Conservation (phyloP, 2,113 vertebrate species). For the Mus pahari region DNA sequence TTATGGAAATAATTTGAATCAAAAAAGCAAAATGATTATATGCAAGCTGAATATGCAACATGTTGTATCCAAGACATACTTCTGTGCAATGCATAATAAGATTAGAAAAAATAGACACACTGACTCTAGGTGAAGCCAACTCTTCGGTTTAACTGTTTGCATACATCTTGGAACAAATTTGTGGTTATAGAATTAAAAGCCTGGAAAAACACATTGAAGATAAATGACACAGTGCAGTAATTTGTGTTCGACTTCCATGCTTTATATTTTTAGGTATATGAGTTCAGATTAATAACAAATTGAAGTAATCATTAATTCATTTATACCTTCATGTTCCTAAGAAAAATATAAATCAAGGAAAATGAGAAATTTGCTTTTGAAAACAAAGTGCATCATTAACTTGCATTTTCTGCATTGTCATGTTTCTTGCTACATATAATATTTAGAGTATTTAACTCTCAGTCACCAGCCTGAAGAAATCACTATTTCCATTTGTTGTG, state of each 20-base stretch:
- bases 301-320: conserved; percentile 1
- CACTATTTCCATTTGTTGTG: not conserved
- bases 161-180: not conserved
- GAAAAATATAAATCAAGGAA: not conserved
- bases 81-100: not conserved
- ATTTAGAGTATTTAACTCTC: not conserved
- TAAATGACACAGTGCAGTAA: not conserved
- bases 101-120: not conserved
- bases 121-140: not conserved
- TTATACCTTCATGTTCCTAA: not conserved
- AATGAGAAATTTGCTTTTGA: not conserved
- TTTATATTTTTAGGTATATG: conserved; percentile 17
- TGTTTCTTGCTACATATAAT: not conserved
- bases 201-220: not conserved
- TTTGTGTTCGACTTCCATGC: not conserved
- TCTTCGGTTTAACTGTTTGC: not conserved
- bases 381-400: conserved; percentile 37
- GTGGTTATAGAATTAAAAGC: not conserved
- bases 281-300: conserved; percentile 1
- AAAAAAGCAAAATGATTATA: conserved; percentile 49
- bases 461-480: conserved; percentile 4
- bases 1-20: conserved; percentile 54
- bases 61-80: not conserved
- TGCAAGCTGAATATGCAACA: conserved; percentile 20
- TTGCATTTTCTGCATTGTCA: not conserved